Conservation (phyloP, 2,797 vertebrate genomes). For the Lacerta bilineata region DNA sequence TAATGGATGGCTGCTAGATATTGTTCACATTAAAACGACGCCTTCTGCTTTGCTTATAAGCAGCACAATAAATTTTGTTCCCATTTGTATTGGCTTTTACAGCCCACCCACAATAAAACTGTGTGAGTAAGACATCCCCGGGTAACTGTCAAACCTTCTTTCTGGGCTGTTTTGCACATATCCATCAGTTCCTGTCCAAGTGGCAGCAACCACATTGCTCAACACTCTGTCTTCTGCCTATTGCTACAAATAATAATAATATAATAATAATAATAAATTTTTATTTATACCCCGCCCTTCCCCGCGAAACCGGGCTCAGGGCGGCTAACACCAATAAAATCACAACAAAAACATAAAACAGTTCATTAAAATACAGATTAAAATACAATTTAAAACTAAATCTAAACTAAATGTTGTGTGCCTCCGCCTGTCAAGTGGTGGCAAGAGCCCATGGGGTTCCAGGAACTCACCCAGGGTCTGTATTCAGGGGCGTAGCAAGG, state of each 20-base stretch:
- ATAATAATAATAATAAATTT: no score
- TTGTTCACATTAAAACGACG: background rate
- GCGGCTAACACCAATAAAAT: no score
- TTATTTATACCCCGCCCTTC: no score
- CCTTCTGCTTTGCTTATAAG: constrained; percentile 12
- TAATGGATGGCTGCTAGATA: constrained; percentile 23
- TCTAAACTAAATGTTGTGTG: no score
- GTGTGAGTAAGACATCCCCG: background rate
- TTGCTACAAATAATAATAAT: background rate
- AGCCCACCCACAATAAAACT: background rate
- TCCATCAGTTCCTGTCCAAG: background rate
- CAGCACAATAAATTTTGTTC: constrained; percentile 20
- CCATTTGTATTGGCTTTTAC: constrained; percentile 14
- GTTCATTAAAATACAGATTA: no score
- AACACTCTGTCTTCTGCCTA: background rate
- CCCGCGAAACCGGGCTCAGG: no score
- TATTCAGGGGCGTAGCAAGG: no score
- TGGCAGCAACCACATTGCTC: background rate
- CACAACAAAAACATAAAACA: no score
- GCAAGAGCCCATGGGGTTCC: no score
- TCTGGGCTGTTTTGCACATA: background rate
- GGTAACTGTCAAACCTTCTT: background rate
- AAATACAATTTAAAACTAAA: no score
- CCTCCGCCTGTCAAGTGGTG: no score
- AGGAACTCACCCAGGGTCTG: no score